A percentile compares a stretch with the other conserved stretches of the same genome.
These are phyloP conservation scores for Triplophysa rosa DNA, from an alignment of 2,113 vertebrate species.

Conservation along the genomic window DNA sequence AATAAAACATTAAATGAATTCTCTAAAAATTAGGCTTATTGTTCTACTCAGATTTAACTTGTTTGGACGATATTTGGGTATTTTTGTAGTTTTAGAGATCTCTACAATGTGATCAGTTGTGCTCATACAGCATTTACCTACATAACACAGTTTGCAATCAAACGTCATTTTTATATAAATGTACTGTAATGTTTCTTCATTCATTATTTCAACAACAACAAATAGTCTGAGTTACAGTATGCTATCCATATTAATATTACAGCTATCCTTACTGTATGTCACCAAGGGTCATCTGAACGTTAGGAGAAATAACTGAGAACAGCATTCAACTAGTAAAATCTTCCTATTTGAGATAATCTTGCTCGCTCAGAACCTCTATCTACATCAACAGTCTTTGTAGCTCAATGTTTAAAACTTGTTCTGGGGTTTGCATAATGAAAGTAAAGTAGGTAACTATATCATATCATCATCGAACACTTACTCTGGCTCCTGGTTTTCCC, in stretches of 20 bases:
- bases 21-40: neutral
- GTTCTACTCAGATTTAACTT: no score
- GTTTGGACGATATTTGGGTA: no score
- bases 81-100: neutral
- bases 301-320: neutral
- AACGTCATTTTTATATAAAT: no score
- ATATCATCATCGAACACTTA: slow-evolving; percentile 67
- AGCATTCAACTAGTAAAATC: no score
- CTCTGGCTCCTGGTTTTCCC: slow-evolving; percentile 85
- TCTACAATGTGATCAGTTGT: no score
- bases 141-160: no score
- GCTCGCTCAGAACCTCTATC: neutral
- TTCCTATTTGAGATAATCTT: neutral
- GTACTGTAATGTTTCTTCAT: no score
- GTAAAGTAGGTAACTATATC: neutral
- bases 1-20: neutral
- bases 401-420: neutral
- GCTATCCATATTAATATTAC: neutral
- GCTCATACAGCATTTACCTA: no score
- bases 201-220: no score
- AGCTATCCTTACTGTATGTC: neutral
- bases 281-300: neutral
- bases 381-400: neutral
- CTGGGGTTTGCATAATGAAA: slow-evolving; percentile 12
- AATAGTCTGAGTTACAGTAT: neutral